Conservation (phyloP, 2,113 vertebrate species). For the Elephas maximus region DNA sequence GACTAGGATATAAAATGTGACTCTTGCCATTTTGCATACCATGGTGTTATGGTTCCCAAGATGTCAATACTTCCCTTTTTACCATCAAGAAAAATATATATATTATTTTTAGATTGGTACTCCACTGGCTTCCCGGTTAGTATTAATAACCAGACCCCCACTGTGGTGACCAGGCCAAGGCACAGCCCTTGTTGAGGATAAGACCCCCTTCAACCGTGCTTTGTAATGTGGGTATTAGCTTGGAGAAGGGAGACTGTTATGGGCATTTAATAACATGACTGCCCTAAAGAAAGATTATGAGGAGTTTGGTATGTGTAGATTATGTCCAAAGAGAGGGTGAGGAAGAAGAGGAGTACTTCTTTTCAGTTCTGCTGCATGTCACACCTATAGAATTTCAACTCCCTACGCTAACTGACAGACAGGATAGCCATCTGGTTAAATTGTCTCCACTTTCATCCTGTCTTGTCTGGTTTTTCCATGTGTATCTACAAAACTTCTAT, state of each 20-base stretch:
- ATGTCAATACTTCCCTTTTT: constrained; percentile 67
- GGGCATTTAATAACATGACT: constrained; percentile 88
- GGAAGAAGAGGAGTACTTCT: constrained; percentile 84
- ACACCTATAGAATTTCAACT: not conserved
- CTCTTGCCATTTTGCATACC: constrained; percentile 74
- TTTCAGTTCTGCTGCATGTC: not conserved
- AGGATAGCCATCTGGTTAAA: not conserved
- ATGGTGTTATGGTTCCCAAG: constrained; percentile 60
- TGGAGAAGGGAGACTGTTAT: constrained; percentile 90
- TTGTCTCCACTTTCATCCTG: not conserved
- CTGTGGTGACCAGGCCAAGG: constrained; percentile 88
- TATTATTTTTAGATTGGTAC: constrained; percentile 77
- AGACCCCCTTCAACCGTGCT: constrained; percentile 88
- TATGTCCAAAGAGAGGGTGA: constrained; percentile 89
- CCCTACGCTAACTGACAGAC: not conserved
- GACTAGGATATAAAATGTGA: not conserved
- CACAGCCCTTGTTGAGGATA: constrained; percentile 87
- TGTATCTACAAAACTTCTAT: not conserved
- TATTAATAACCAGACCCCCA: constrained; percentile 87
- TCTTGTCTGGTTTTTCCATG: not conserved
- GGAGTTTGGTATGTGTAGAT: constrained; percentile 87
- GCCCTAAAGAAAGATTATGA: constrained; percentile 90
- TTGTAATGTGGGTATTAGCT: constrained; percentile 90
- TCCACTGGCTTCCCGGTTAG: constrained; percentile 88
- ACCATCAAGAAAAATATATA: constrained; percentile 67